Evolutionary conservation across 1,140 invertebrate genomes (phyloP).

Genomic region (Meloidogyne floridensis): DNA sequence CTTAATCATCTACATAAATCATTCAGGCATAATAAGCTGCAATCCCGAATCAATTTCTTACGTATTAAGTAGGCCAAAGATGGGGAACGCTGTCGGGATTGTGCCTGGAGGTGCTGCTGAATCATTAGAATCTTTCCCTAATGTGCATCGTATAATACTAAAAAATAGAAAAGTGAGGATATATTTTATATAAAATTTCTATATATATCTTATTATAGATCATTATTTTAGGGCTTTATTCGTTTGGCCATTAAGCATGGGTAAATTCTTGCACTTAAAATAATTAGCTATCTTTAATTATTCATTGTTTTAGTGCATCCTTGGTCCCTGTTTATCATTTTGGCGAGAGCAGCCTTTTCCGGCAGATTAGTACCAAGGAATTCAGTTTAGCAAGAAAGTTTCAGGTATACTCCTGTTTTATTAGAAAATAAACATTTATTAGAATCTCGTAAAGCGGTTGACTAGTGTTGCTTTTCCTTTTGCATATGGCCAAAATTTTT

Average conservation of each 20-base stretch:
- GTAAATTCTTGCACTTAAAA: background rate
- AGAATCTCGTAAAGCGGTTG: slow-evolving; percentile 13
- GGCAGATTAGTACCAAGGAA: slow-evolving; percentile 54
- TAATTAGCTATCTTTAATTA: slow-evolving; percentile 74
- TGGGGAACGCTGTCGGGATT: slow-evolving; percentile 43
- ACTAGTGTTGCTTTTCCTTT: slow-evolving; percentile 20
- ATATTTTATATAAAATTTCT: background rate
- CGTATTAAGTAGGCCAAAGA: slow-evolving; percentile 61
- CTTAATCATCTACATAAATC: background rate
- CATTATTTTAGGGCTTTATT: slow-evolving; percentile 19
- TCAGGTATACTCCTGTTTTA: background rate
- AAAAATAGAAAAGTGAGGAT: slow-evolving; percentile 72
- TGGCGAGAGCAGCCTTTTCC: slow-evolving; percentile 67
- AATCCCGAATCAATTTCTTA: slow-evolving; percentile 67
- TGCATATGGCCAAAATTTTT: slow-evolving; percentile 16
- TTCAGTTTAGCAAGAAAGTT: slow-evolving; percentile 12
- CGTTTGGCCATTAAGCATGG: slow-evolving; percentile 23
- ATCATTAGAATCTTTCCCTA: slow-evolving; percentile 68
- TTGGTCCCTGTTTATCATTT: slow-evolving; percentile 67
- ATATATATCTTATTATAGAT: background rate
- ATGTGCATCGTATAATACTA: slow-evolving; percentile 74
- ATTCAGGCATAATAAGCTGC: slow-evolving; percentile 28
- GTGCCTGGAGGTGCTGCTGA: slow-evolving; percentile 66
- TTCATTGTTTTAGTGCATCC: slow-evolving; percentile 70
- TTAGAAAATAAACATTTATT: background rate